Conservation (phyloP, 1,140 invertebrate genomes). For the Halesus radiatus region DNA sequence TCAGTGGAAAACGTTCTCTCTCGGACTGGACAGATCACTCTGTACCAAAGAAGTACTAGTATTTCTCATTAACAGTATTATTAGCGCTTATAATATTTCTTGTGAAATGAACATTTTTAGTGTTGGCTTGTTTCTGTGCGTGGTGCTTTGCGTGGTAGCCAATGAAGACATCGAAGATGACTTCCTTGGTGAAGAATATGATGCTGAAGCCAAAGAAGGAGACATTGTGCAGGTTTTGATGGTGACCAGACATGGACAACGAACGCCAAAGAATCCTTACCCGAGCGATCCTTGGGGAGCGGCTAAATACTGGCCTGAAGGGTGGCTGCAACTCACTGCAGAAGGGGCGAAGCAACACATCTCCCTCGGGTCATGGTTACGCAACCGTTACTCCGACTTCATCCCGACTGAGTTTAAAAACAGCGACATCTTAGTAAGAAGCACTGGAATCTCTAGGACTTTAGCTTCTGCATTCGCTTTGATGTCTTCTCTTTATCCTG, state of each 20-base stretch:
- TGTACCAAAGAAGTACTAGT: neutral
- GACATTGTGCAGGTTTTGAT: conserved; percentile 49
- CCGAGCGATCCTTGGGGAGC: conserved; percentile 50
- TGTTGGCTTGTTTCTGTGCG: neutral
- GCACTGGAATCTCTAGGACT: conserved; percentile 48
- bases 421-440: conserved; percentile 44
- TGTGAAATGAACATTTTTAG: neutral
- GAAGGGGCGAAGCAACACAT: conserved; percentile 49
- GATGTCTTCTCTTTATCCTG: conserved; percentile 49
- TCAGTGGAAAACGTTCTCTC: neutral
- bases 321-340: conserved; percentile 50
- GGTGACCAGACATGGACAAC: conserved; percentile 52
- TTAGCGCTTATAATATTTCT: neutral
- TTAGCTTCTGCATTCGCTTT: conserved; percentile 48
- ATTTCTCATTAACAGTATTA: neutral
- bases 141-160: neutral
- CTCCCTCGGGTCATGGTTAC: conserved; percentile 38
- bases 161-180: neutral
- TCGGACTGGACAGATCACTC: neutral
- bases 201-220: neutral
- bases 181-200: neutral
- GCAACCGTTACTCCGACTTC: conserved; percentile 43
- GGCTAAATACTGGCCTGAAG: conserved; percentile 51
- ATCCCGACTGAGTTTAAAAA: conserved; percentile 37
- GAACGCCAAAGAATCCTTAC: conserved; percentile 46